These are phyloP conservation scores for Labeo catla DNA, from an alignment of 2,113 vertebrate species.

Conservation along the genomic window DNA sequence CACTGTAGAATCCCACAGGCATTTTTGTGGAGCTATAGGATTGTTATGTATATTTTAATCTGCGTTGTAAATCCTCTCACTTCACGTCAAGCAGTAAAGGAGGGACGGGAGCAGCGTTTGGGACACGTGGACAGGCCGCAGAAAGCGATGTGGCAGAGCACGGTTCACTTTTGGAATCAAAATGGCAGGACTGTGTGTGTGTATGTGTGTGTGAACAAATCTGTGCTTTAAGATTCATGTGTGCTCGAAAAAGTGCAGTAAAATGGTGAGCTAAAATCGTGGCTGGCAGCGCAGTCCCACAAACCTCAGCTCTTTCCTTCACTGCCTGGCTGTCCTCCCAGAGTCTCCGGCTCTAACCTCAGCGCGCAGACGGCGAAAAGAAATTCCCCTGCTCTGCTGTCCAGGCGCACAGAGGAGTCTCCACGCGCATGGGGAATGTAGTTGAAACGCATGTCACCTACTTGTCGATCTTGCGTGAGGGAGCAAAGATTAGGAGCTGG, in stretches of 20 bases:
- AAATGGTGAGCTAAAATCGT: not conserved
- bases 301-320: conserved; percentile 49
- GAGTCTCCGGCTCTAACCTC: conserved; percentile 28
- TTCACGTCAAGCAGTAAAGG: not conserved
- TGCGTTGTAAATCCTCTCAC: not conserved
- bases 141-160: conserved; percentile 34
- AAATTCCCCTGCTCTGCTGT: not conserved
- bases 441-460: conserved; percentile 31
- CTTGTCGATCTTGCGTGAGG: not conserved
- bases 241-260: not conserved
- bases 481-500: conserved; percentile 32
- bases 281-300: conserved; percentile 31
- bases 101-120: conserved; percentile 35
- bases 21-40: not conserved
- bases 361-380: not conserved
- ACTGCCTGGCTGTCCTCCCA: conserved; percentile 27
- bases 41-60: not conserved
- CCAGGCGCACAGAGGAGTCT: not conserved
- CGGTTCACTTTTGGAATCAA: conserved; percentile 35
- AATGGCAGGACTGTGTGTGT: conserved; percentile 17
- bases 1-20: not conserved
- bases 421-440: conserved; percentile 29
- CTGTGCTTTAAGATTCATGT: conserved; percentile 12
- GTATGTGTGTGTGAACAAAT: conserved; percentile 15
- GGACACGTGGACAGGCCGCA: conserved; percentile 52